Conservation (phyloP, 2,888 invertebrate genomes). For the Ptychoptera contaminata region DNA sequence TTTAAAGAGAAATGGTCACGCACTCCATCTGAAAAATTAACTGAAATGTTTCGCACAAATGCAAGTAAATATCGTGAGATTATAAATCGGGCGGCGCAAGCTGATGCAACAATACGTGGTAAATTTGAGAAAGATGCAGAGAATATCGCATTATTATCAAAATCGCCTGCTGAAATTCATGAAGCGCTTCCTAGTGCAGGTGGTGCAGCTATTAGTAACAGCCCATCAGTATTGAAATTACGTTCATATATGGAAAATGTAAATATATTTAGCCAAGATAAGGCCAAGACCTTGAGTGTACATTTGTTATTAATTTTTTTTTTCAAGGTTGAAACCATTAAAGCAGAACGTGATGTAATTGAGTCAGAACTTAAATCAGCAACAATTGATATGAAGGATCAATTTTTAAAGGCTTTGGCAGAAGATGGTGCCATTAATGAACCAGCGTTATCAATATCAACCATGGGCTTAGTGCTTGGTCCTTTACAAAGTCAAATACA, state of each 20-base stretch:
- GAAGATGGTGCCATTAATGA: constrained; percentile 68
- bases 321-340: constrained; percentile 59
- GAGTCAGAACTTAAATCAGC: constrained; percentile 74
- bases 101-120: constrained; percentile 69
- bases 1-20: constrained; percentile 90
- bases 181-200: constrained; percentile 51
- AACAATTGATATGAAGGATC: constrained; percentile 65
- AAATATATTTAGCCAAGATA: constrained; percentile 10
- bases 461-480: constrained; percentile 56
- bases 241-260: constrained; percentile 64
- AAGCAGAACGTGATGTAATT: constrained; percentile 76
- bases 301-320: constrained; percentile 19
- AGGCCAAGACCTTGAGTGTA: background rate
- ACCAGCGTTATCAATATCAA: constrained; percentile 51
- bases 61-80: constrained; percentile 86
- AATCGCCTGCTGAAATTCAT: constrained; percentile 51
- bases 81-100: constrained; percentile 74
- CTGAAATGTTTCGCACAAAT: constrained; percentile 76
- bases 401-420: constrained; percentile 58
- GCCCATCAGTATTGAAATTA: constrained; percentile 48
- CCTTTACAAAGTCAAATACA: constrained; percentile 64
- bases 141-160: constrained; percentile 70
- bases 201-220: constrained; percentile 38
- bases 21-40: constrained; percentile 73
- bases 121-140: constrained; percentile 63